A percentile compares a stretch with the other conserved stretches of the same genome.
Conservation (phyloP, 2,113 vertebrate genomes). For the Turdus rufiventris region DNA sequence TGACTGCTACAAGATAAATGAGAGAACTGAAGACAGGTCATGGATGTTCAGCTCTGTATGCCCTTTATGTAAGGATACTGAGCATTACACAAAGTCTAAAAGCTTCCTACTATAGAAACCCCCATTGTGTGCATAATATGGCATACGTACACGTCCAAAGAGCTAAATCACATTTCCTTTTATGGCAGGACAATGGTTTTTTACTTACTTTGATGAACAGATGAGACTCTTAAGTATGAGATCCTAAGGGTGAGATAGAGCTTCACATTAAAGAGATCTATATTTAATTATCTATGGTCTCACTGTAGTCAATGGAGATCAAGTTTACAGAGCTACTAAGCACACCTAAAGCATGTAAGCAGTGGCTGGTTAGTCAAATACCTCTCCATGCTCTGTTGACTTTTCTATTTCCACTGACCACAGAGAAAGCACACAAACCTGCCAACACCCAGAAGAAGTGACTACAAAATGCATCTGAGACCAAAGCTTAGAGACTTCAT, state of each 20-base stretch:
- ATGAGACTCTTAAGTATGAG: background rate
- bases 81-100: background rate
- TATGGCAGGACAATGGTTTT: background rate
- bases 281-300: background rate
- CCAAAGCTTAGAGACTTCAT: background rate
- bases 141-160: background rate
- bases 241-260: background rate
- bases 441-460: background rate
- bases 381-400: background rate
- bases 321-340: background rate
- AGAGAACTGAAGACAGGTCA: background rate
- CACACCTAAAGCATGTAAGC: background rate
- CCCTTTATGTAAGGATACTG: background rate
- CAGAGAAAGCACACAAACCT: background rate
- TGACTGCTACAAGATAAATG: background rate
- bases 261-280: background rate
- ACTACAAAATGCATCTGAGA: background rate
- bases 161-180: background rate
- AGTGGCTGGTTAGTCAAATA: background rate
- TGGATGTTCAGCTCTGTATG: background rate
- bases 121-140: fast-evolving
- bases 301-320: background rate
- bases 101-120: background rate
- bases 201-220: background rate
- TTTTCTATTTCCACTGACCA: background rate